A percentile compares a stretch with the other conserved stretches of the same genome.
phyloP scores from a whole-genome alignment of 2,113 vertebrate species.

The Gobius niger region DNA sequence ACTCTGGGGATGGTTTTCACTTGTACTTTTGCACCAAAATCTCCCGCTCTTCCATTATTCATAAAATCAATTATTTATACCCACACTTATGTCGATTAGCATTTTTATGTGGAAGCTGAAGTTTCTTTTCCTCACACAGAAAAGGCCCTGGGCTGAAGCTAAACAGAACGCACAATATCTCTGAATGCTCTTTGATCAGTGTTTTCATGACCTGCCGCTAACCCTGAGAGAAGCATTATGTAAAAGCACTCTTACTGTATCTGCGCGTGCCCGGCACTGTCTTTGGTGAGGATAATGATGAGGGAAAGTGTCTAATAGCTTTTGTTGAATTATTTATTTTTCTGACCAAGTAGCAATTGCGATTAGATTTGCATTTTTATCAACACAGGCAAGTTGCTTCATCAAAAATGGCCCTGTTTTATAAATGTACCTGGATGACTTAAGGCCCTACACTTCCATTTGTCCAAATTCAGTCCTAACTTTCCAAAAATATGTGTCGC shows the following conservation, averaged over 20 bases:
- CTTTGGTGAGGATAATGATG: neutral
- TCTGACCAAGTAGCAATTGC: too few relatives aligned
- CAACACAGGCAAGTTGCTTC: too few relatives aligned
- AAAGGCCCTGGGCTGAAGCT: slow-evolving; percentile 33
- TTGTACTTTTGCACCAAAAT: slow-evolving; percentile 13
- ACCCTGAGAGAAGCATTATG: slow-evolving; percentile 42
- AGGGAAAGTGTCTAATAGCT: too few relatives aligned
- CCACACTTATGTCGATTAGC: slow-evolving; percentile 26
- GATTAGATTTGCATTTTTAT: too few relatives aligned
- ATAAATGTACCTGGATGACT: too few relatives aligned
- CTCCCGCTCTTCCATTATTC: slow-evolving; percentile 23
- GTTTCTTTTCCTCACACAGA: slow-evolving; percentile 33
- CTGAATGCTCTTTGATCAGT: slow-evolving; percentile 52
- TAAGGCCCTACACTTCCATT: too few relatives aligned
- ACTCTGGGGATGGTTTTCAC: slow-evolving; percentile 7
- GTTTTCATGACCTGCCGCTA: slow-evolving; percentile 51
- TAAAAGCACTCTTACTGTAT: slow-evolving; percentile 13
- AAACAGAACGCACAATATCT: slow-evolving; percentile 32
- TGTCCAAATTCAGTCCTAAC: too few relatives aligned
- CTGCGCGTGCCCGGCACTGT: slow-evolving; percentile 2
- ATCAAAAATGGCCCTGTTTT: too few relatives aligned
- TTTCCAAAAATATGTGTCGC: too few relatives aligned
- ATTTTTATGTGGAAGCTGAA: slow-evolving; percentile 22
- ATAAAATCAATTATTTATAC: slow-evolving; percentile 22
- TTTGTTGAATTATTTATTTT: too few relatives aligned